phyloP scores from a whole-genome alignment of 2,888 invertebrate species.

The Catocala fraxini region DNA sequence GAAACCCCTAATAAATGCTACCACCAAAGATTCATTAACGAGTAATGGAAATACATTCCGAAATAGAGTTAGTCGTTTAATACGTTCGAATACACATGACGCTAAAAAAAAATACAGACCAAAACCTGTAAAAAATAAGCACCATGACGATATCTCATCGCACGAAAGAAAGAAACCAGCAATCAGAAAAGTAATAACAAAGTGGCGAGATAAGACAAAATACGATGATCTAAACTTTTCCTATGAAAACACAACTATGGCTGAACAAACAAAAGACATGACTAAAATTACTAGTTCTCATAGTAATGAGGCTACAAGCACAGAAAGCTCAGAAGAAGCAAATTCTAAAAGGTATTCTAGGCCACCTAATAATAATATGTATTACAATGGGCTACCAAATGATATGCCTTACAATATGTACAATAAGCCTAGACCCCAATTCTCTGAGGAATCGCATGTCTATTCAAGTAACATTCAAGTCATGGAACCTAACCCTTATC shows the following conservation, averaged over 20 bases:
- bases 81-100: conserved; percentile 38
- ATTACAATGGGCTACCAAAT: conserved; percentile 44
- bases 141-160: conserved; percentile 18
- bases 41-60: conserved; percentile 4
- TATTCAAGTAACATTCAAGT: conserved; percentile 72
- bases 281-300: conserved; percentile 46
- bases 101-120: conserved; percentile 50
- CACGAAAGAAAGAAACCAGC: conserved; percentile 62
- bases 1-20: neutral
- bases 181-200: conserved; percentile 82
- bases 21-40: neutral
- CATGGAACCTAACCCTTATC: conserved; percentile 53
- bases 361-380: conserved; percentile 35
- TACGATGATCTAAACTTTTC: conserved; percentile 78
- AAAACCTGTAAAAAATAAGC: conserved; percentile 35
- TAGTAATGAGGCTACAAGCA: conserved; percentile 50
- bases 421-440: conserved; percentile 61
- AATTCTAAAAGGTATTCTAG: conserved; percentile 49
- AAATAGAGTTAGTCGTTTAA: conserved; percentile 51
- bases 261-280: conserved; percentile 50
- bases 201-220: conserved; percentile 85
- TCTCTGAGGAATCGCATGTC: conserved; percentile 66
- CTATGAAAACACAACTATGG: conserved; percentile 65
- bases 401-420: conserved; percentile 54
- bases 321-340: conserved; percentile 55